Base-by-base conservation (phyloP, 2,113 vertebrate species). In the Stictonetta naevosa region DNA sequence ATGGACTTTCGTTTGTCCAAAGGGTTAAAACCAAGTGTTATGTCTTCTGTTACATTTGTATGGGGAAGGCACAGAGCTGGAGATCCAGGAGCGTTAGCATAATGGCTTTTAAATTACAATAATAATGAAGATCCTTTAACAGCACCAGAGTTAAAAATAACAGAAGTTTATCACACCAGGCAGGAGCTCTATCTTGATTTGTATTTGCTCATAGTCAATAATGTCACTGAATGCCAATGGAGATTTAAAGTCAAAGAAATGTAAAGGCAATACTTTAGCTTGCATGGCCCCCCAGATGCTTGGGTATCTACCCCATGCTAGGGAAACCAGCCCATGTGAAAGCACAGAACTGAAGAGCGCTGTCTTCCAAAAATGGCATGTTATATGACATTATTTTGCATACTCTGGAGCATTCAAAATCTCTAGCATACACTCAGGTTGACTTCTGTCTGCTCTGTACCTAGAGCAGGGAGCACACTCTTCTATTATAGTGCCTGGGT, bases 81-180 rank as follows among this genome's bases (percentile, higher is more conserved):
- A 80, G 52, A 95, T 38, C 21, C 48, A 44, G 28, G 40, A 50
- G 23, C 83, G 52, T 82, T 82, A 94, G 59, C 86, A 73, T 92
- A 96, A 92, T 77, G 77, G 93, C 88, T 89, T 91, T 58, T 46
- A 85, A 86, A 92, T 94, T 89, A 94, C 53, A 94, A 68, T 94
- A 72, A 78, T 88, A 90, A 95, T 68, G 67, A 77, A 67, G 34
- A 80, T 71, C 64, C 34, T 84, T 94, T 74, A 76, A 29, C 38
- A 74, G 38, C 23, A 28, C 44, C n/a, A 8, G 11, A 75, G 42
- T 59, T 63, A 59, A 93, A 93, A 91, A 90, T 21, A 87, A 86
- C 64, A n/a, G 50, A 73, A 66, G 42, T 36, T 74, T 80, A 95
- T 3, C 91, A 89, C 34, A 67, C 52, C 56, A 87, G 53, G 77